Base-by-base conservation (phyloP, 1,140 invertebrate genomes). In the Lerema accius region DNA sequence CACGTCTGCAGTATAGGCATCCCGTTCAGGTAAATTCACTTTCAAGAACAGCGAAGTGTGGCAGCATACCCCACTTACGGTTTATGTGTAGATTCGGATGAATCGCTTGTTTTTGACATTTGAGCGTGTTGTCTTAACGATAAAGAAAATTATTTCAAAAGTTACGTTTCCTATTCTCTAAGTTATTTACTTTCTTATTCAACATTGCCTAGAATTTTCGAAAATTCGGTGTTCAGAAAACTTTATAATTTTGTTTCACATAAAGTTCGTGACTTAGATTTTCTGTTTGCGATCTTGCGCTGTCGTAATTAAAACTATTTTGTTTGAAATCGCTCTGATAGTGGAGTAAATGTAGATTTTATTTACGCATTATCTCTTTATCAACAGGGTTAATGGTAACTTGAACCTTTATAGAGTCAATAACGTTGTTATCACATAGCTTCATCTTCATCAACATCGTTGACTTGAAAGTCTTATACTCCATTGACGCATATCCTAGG, bases 1-100 rank as follows among this genome's bases (percentile, higher is more conserved):
- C 14, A 40, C 51, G 39, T 13, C 17, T 23, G 53, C 13, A 6
- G 53, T 71, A 53, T 13, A n/a, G 32, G 67, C 53, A 4, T 85
- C 75, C 49, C 67, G 35, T 50, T 81, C 80, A 26, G 63, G 69
- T 69, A 71, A 67, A 80, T 81, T 84, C 80, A 79, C 83, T 84
- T 82, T 84, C 78, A 15, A 77, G 76, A 70, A 69, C 71, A 66
- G 66, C 74, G 76, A 82, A 79, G 73, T 84, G 78, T 82, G 86
- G 40, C 69, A 19, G 3, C 49, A 74, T 68, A 61, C 70, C 66
- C 66, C 68, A 60, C 71, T 68, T 56, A 64, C 49, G 46, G 62
- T 66, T 65, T 60, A 45, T 67, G 63, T 66, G 40, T 68, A 53
- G 39, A n/a, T 28, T 58, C 55, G 43, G 60, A 71, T 66, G 61